Conservation (phyloP, 2,797 vertebrate genomes). For the Acipenser transmontanus region DNA sequence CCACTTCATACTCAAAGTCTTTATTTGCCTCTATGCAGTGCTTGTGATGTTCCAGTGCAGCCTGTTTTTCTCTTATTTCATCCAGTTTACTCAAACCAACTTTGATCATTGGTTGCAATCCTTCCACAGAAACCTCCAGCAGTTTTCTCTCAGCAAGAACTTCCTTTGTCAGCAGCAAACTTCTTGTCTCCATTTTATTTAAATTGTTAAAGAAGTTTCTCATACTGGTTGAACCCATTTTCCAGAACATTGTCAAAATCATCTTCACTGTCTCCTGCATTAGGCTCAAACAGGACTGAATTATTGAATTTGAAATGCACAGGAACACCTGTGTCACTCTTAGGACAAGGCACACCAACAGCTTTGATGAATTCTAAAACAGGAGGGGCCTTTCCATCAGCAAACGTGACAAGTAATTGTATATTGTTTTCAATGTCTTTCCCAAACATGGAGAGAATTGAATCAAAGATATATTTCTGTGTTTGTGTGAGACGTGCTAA, state of each 20-base stretch:
- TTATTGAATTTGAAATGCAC: conserved; percentile 33
- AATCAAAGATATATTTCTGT: conserved; percentile 20
- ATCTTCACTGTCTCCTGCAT: neutral
- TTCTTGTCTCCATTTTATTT: conserved; percentile 10
- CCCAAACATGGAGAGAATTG: conserved; percentile 28
- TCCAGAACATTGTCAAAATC: conserved; percentile 34
- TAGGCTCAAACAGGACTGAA: conserved; percentile 16
- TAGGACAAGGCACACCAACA: conserved; percentile 25
- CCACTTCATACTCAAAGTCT: conserved; percentile 21
- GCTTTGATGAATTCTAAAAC: conserved; percentile 18
- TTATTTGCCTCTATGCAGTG: conserved; percentile 25
- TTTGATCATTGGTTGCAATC: conserved; percentile 19
- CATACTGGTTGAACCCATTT: conserved; percentile 29
- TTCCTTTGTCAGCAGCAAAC: conserved; percentile 21
- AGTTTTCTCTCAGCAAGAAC: conserved; percentile 23
- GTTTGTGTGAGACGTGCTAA: neutral
- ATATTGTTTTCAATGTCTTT: conserved; percentile 31
- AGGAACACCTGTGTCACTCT: conserved; percentile 24
- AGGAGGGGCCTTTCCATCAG: conserved; percentile 30
- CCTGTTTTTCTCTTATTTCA: conserved; percentile 17
- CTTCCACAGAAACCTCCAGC: conserved; percentile 7
- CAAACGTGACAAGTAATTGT: conserved; percentile 31
- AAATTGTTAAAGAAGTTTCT: conserved; percentile 25
- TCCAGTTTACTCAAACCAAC: conserved; percentile 18
- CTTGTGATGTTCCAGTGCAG: conserved; percentile 4